A percentile compares a stretch with the other conserved stretches of the same genome.
phyloP scores from a whole-genome alignment of 2,113 vertebrate species.

The Elanoides forficatus region DNA sequence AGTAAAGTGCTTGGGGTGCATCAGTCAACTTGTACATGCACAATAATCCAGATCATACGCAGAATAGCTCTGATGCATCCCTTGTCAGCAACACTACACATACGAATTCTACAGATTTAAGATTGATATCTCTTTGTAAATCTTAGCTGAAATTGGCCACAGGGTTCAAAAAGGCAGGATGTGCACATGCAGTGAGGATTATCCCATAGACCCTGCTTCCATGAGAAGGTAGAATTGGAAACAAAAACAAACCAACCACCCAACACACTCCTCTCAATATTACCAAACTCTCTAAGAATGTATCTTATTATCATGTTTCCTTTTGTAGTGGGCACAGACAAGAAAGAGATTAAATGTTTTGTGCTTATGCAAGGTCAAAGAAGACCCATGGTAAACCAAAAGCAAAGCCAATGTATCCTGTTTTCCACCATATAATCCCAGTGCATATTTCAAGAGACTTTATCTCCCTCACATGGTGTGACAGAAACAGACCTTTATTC shows the following conservation, averaged over 20 bases:
- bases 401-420: background rate
- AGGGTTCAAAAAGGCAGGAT: background rate
- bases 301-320: background rate
- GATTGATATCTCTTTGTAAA: background rate
- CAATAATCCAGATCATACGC: background rate
- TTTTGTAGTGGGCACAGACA: background rate
- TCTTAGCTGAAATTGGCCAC: background rate
- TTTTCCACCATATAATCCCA: background rate
- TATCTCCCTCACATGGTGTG: no score
- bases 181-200: background rate
- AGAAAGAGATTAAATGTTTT: background rate
- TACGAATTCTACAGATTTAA: background rate
- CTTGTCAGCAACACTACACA: background rate
- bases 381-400: background rate
- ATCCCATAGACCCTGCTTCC: background rate
- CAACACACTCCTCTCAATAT: background rate
- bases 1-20: background rate
- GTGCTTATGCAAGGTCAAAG: background rate
- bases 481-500: background rate
- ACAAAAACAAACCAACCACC: background rate
- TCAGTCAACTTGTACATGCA: background rate
- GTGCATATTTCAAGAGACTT: background rate
- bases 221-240: background rate
- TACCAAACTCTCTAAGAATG: background rate
- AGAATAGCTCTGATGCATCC: background rate